Conservation (phyloP, 2,888 invertebrate species). For the Netelia melanura region DNA sequence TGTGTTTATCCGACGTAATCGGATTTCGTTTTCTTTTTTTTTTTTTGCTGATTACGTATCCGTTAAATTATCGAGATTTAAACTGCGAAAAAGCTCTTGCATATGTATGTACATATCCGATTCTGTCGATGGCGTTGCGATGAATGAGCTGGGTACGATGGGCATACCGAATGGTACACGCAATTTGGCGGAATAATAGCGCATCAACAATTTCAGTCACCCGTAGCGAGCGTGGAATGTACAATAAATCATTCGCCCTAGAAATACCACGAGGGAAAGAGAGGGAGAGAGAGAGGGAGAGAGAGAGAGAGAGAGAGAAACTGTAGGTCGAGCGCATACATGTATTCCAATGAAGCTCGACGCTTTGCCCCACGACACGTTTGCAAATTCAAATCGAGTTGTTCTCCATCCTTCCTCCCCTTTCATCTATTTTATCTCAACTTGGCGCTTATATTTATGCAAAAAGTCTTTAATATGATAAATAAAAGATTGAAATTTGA, state of each 20-base stretch:
- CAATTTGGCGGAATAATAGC: constrained; percentile 63
- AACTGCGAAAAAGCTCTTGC: background rate
- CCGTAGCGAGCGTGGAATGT: constrained; percentile 39
- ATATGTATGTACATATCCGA: constrained; percentile 13
- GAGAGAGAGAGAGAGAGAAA: constrained; percentile 4
- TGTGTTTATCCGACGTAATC: background rate
- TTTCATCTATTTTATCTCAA: constrained; percentile 31
- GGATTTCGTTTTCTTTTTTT: background rate
- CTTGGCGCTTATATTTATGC: constrained; percentile 1
- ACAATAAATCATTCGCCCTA: constrained; percentile 62
- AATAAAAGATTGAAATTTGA: background rate
- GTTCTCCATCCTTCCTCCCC: constrained; percentile 32
- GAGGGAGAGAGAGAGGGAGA: constrained; percentile 6
- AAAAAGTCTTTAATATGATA: background rate
- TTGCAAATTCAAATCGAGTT: constrained; percentile 63
- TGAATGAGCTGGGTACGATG: constrained; percentile 51
- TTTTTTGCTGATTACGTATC: background rate
- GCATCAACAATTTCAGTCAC: constrained; percentile 63
- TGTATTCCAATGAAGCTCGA: constrained; percentile 62
- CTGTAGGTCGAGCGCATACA: constrained; percentile 53
- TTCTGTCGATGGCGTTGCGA: constrained; percentile 56
- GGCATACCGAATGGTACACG: constrained; percentile 32
- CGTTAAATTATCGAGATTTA: background rate
- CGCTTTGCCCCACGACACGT: constrained; percentile 38
- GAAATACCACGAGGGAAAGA: background rate